These are phyloP conservation scores for Clarias batrachus DNA, from an alignment of 2,113 vertebrate species.

Conservation along the genomic window DNA sequence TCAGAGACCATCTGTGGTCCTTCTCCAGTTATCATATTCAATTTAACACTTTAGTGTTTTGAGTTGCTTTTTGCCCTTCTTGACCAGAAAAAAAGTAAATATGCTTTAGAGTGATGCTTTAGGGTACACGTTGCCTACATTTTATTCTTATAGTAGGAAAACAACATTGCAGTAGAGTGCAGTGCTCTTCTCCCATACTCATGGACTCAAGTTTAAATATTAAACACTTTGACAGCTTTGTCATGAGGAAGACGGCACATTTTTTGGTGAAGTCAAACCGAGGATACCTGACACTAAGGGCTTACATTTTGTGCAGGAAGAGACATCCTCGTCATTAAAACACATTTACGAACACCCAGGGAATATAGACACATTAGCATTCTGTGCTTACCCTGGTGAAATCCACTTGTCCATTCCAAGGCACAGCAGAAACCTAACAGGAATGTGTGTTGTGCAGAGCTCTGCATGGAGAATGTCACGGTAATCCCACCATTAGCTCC, in stretches of 20 bases:
- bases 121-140: neutral
- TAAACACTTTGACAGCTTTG: too few relatives aligned
- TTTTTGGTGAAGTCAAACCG: neutral
- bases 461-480: conserved; percentile 5
- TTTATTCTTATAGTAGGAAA: neutral
- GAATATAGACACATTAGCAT: neutral
- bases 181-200: neutral
- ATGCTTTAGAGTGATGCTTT: neutral
- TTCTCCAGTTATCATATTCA: neutral
- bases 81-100: neutral
- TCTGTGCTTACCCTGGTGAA: neutral
- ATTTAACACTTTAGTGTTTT: neutral
- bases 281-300: neutral
- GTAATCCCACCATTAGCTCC: conserved; percentile 40
- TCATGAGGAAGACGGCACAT: too few relatives aligned
- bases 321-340: neutral
- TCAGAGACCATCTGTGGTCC: neutral
- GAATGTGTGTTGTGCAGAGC: neutral
- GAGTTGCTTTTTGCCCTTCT: neutral
- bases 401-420: neutral
- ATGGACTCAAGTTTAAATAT: neutral
- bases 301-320: neutral
- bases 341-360: neutral
- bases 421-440: conserved; percentile 9
- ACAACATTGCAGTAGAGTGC: neutral